A percentile compares a stretch with the other conserved stretches of the same genome.
Evolutionary conservation across 53 echinoderm and acorn worm genomes (phyloP).

Genomic region (Temnopleurus reevesii): DNA sequence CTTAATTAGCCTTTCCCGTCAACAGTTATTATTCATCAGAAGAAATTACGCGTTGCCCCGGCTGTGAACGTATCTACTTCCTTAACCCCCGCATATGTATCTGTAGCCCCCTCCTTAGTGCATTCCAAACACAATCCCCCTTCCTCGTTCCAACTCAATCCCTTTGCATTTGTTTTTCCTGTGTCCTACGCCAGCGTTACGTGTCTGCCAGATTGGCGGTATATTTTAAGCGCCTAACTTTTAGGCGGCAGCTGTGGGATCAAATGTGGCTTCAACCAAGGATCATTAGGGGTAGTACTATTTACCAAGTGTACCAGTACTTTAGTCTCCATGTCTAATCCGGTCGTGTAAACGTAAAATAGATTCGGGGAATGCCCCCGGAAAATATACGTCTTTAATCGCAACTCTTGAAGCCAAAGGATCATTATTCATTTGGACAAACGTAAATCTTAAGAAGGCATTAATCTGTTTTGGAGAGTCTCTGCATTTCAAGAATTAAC

Average conservation of each 20-base stretch:
- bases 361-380: background rate
- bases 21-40: slow-evolving; percentile 44
- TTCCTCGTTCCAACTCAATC: background rate
- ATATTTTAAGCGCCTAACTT: background rate
- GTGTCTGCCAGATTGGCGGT: background rate
- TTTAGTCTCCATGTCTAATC: background rate
- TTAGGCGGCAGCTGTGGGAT: background rate
- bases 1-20: slow-evolving; percentile 52
- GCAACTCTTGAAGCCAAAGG: background rate
- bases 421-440: background rate
- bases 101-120: background rate
- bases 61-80: background rate
- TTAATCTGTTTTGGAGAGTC: background rate
- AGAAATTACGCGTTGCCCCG: slow-evolving; percentile 18
- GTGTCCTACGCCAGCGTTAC: background rate
- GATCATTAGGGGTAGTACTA: slow-evolving; percentile 5
- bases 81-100: background rate
- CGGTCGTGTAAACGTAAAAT: background rate
- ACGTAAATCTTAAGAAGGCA: background rate
- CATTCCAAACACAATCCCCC: background rate
- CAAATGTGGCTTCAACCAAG: background rate
- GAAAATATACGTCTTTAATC: background rate
- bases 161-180: background rate
- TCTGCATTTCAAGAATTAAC: background rate
- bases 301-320: background rate